Evolutionary conservation across 2,113 vertebrate species (phyloP).

Genomic region (Toxostoma redivivum): DNA sequence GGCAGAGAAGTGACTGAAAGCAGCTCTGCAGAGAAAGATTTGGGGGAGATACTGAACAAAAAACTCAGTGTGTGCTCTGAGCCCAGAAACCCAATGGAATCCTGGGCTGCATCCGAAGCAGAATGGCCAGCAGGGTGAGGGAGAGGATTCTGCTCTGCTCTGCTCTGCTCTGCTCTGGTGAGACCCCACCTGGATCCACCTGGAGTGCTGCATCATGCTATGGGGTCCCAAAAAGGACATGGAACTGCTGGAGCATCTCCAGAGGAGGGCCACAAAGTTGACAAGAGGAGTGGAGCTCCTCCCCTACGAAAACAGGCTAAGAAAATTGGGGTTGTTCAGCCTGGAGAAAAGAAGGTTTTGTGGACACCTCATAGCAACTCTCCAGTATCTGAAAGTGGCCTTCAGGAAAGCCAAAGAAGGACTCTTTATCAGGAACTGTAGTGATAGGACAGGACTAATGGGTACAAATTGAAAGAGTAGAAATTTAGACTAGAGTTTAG

Average conservation of each 20-base stretch:
- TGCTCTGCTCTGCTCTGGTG: not conserved
- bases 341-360: not conserved
- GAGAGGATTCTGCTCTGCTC: not conserved
- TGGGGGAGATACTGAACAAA: rapidly evolving
- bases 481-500: not conserved
- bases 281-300: not conserved
- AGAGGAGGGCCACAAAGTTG: not conserved
- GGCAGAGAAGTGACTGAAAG: not conserved
- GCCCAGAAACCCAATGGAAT: not conserved
- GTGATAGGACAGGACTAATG: not conserved
- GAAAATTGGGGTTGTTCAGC: not conserved
- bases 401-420: not conserved
- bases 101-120: not conserved
- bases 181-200: not conserved
- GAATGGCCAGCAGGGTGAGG: not conserved
- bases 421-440: not conserved
- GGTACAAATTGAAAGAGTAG: not conserved
- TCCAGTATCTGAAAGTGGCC: not conserved
- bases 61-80: not conserved
- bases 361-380: not conserved
- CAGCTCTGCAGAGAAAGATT: not conserved
- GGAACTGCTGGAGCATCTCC: not conserved
- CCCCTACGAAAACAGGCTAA: not conserved
- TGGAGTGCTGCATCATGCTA: not conserved
- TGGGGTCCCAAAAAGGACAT: not conserved